These are phyloP conservation scores for Theonella swinhoei DNA, from an alignment of 37 sponge, comb jelly and placozoan species.

Conservation along the genomic window DNA sequence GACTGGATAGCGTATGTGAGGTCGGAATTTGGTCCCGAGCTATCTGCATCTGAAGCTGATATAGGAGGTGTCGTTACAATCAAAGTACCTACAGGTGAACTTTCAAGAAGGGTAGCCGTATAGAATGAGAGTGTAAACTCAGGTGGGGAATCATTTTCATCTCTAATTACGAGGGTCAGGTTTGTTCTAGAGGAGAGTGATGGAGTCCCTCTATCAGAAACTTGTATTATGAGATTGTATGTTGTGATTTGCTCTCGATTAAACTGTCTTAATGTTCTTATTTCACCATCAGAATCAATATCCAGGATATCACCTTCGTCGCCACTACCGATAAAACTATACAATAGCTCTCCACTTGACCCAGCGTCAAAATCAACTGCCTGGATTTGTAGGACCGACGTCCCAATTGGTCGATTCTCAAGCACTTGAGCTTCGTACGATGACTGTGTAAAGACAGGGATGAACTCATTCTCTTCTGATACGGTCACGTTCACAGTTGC, in stretches of 20 bases:
- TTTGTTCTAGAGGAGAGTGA: conserved; percentile 38
- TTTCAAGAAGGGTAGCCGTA: conserved; percentile 31
- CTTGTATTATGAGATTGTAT: conserved; percentile 46
- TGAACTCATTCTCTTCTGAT: conserved; percentile 50
- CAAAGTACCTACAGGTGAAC: conserved; percentile 16
- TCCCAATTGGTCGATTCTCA: conserved; percentile 37
- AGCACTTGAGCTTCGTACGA: conserved; percentile 18
- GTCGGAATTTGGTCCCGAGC: conserved; percentile 40
- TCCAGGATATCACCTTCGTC: conserved; percentile 12
- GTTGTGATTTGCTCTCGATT: conserved; percentile 18
- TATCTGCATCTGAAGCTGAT: conserved; percentile 29
- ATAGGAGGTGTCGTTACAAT: conserved; percentile 41
- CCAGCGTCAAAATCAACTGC: conserved; percentile 68
- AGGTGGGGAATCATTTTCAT: conserved; percentile 58
- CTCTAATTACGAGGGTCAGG: conserved; percentile 36
- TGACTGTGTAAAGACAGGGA: conserved; percentile 54
- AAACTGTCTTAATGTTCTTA: background rate
- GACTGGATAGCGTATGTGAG: conserved; percentile 27
- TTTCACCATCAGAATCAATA: background rate
- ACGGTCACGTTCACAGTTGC: conserved; percentile 31
- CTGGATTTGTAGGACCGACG: conserved; percentile 4
- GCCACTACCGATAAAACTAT: conserved; percentile 15
- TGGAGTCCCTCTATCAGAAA: conserved; percentile 63
- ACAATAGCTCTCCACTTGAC: conserved; percentile 35
- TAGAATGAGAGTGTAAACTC: conserved; percentile 36